phyloP scores from a whole-genome alignment of 2,888 invertebrate species.

The Flexamia atlantica region DNA sequence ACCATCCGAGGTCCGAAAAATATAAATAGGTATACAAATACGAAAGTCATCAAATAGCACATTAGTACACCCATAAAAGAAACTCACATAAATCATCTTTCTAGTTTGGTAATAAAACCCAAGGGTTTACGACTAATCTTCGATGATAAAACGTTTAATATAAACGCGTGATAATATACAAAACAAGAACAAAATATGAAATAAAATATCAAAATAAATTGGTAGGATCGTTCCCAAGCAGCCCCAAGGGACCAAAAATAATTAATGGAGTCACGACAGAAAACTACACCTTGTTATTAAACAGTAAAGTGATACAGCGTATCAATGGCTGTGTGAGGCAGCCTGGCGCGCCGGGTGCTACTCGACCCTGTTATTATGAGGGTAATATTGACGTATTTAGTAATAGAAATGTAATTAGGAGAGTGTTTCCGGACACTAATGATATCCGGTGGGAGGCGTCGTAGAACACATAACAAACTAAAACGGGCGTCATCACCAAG shows the following conservation, averaged over 20 bases:
- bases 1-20: too few relatives aligned
- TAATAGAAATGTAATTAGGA: constrained; percentile 58
- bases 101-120: too few relatives aligned
- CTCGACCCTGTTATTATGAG: constrained; percentile 36
- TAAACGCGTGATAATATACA: too few relatives aligned
- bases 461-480: constrained; percentile 10
- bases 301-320: constrained; percentile 16
- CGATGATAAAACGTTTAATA: too few relatives aligned
- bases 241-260: not conserved
- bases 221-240: not conserved
- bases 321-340: constrained; percentile 20
- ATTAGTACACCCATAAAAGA: too few relatives aligned
- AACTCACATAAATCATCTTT: too few relatives aligned
- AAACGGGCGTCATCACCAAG: not conserved
- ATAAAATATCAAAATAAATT: too few relatives aligned
- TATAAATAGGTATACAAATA: too few relatives aligned
- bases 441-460: constrained; percentile 50
- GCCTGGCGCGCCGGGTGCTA: not conserved
- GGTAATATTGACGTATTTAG: constrained; percentile 54
- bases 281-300: constrained; percentile 18
- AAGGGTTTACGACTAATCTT: too few relatives aligned
- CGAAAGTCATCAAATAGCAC: too few relatives aligned
- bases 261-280: constrained; percentile 32
- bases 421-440: constrained; percentile 48
- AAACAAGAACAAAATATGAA: too few relatives aligned